Conservation (phyloP, 2,113 vertebrate species). For the Pseudorhombus dupliciocellatus region DNA sequence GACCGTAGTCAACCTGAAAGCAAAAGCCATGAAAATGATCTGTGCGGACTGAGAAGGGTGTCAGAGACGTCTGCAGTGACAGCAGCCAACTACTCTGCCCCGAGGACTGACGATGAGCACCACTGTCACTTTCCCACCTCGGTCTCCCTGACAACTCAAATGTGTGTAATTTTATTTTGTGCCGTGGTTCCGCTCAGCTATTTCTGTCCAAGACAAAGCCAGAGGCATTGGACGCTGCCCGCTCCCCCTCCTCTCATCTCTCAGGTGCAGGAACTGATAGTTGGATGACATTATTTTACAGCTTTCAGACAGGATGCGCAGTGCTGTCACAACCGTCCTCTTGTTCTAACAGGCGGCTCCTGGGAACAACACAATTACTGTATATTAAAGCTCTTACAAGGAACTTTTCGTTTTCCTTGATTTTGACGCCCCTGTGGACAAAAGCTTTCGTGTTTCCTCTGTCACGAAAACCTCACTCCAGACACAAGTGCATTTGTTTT, state of each 20-base stretch:
- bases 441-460: no score
- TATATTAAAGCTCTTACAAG: no score
- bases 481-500: no score
- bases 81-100: conserved; percentile 39
- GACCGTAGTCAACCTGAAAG: not conserved
- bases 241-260: conserved; percentile 17
- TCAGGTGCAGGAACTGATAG: conserved; percentile 30
- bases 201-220: conserved; percentile 23
- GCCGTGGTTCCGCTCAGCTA: conserved; percentile 12
- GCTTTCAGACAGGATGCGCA: not conserved
- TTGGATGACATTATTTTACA: conserved; percentile 11
- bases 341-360: not conserved
- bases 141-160: conserved; percentile 38
- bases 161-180: conserved; percentile 38
- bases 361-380: not conserved
- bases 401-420: no score
- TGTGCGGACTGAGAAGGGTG: not conserved
- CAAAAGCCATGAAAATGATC: conserved; percentile 10
- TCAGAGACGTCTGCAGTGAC: conserved; percentile 26
- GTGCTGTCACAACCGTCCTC: not conserved
- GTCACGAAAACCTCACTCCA: no score
- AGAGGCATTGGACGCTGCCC: conserved; percentile 9
- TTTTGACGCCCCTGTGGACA: no score
- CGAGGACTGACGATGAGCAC: conserved; percentile 17
- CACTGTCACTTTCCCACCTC: conserved; percentile 34